Base-by-base conservation (phyloP, 2,797 vertebrate genomes). In the Chanos chanos region DNA sequence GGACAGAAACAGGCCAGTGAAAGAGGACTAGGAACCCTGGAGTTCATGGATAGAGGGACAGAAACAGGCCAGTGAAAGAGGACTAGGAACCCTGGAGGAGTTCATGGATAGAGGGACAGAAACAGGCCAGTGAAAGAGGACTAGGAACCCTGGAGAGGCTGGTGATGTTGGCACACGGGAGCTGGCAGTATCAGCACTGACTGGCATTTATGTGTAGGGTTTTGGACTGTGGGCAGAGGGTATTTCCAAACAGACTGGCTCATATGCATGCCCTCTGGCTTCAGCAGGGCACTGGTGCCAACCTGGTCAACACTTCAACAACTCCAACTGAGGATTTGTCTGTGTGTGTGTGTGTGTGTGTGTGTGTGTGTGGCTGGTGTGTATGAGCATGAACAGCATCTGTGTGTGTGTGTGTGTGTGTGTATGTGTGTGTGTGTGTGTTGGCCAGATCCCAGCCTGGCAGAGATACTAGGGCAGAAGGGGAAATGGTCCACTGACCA, bases 401-500 rank as follows among this genome's bases (percentile, higher is more conserved):
- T 40, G 53, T 36, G 31, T 61, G 49, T 54, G 31, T 45, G 48
- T 41, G 28, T 37, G 16, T 28, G 47, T 48, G 47, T 19, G 37
- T 24, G 41, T 28, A 7, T 30, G n/a, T 30, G 3, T 1, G 16
- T 12, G 25, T 3, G 4, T 28, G 22, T 27, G 12, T 41, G 25
- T 19, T 27, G 15, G 34, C 43, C 21, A 6, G 41, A 61, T 54
- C 41, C 45, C 12, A 19, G 21, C 18, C 16, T 50, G 51, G 50
- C 43, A 19, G 7, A 55, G 21, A 50, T 28, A 65, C 44, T 36
- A 45, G 61, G 25, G 5, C n/a, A n/a, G n/a, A 28, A 9, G 7
- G 15, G 47, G 41, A 51, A 30, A 61, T 13, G 61, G 28, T 61
- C 41, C 57, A 54, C 13, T 47, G 57, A 51, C 39, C 49, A 39